phyloP scores from a whole-genome alignment of 2,113 vertebrate species.

The Australoheros scitulus region DNA sequence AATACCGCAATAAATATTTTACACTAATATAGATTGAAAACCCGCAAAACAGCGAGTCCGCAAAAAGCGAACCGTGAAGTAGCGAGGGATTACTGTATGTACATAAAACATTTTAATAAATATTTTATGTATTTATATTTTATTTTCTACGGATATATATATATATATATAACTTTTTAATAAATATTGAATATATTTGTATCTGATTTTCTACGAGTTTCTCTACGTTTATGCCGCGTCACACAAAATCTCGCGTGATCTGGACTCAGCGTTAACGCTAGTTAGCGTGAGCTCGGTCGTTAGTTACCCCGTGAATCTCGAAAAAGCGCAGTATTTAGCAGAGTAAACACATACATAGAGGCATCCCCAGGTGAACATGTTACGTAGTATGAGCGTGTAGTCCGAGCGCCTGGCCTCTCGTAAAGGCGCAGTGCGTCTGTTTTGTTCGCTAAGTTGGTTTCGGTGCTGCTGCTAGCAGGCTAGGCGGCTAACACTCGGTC shows the following conservation, averaged over 20 bases:
- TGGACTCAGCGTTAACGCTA: background rate
- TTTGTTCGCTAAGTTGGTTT: background rate
- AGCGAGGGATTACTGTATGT: too few species aligned
- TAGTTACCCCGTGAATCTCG: background rate
- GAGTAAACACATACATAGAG: background rate
- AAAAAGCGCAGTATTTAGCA: background rate
- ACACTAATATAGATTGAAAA: too few species aligned
- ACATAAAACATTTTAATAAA: too few species aligned
- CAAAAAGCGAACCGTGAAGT: too few species aligned
- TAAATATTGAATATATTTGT: background rate
- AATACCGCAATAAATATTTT: too few species aligned
- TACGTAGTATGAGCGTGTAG: background rate
- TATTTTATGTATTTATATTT: too few species aligned
- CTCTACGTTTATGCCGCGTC: background rate
- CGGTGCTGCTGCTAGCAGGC: conserved; percentile 28
- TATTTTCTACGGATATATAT: background rate
- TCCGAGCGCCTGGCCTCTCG: background rate
- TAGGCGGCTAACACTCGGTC: conserved; percentile 52
- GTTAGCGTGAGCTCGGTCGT: conserved; percentile 1
- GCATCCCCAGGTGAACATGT: rapidly evolving
- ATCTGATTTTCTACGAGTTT: background rate
- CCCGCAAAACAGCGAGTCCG: too few species aligned
- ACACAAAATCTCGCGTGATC: conserved; percentile 39
- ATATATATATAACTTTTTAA: background rate
- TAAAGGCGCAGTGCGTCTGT: background rate